Conservation (phyloP, 92 coral and sea anemone genomes). For the Muricea muricata region DNA sequence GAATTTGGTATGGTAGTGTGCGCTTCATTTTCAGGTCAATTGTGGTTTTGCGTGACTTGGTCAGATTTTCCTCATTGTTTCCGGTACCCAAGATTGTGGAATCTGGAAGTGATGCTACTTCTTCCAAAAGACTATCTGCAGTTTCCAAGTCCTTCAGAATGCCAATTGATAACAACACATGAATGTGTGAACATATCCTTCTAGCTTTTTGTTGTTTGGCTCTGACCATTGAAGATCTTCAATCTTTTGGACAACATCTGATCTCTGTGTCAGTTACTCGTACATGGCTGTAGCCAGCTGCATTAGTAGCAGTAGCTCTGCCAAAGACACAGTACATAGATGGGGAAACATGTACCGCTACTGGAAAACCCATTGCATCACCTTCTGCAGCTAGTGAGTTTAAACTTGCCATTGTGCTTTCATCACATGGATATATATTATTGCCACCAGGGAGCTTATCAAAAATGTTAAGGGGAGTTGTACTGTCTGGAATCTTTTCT, state of each 20-base stretch:
- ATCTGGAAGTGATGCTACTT: not conserved
- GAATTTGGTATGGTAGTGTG: constrained; percentile 28
- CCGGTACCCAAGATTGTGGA: not conserved
- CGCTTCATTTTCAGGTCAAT: constrained; percentile 26
- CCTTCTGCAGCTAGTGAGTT: not conserved
- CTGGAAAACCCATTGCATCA: too few relatives aligned
- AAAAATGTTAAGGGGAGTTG: not conserved
- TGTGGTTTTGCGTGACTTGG: not conserved
- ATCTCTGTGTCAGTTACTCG: not conserved
- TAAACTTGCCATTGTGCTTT: not conserved
- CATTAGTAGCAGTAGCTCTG: not conserved
- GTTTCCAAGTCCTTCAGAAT: not conserved
- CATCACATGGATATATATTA: not conserved
- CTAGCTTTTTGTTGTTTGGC: constrained; percentile 7
- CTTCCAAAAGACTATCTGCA: not conserved
- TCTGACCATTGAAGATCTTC: not conserved
- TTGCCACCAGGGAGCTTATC: not conserved
- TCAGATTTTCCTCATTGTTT: not conserved
- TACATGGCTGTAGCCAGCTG: constrained; percentile 46
- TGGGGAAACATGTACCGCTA: constrained; percentile 14
- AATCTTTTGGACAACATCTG: constrained; percentile 17
- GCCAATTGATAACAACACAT: not conserved
- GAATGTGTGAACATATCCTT: constrained; percentile 25
- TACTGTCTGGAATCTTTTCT: not conserved
- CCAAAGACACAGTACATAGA: constrained; percentile 31